These are phyloP conservation scores for Elymnias hypermnestra DNA, from an alignment of 1,140 invertebrate genomes.

Conservation along the genomic window DNA sequence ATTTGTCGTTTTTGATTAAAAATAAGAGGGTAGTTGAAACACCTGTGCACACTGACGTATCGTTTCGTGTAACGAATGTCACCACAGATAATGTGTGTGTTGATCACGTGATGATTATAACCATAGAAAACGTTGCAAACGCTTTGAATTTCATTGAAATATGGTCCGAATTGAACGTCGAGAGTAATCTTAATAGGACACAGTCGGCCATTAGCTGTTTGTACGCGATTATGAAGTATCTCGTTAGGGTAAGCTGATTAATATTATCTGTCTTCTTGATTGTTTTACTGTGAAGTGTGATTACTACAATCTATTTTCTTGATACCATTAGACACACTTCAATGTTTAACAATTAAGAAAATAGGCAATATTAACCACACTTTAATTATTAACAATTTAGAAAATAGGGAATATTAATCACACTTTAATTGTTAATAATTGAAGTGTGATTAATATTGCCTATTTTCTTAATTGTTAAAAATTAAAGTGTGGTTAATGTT, in stretches of 20 bases:
- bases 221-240: conserved; percentile 63
- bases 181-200: conserved; percentile 58
- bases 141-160: conserved; percentile 57
- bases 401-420: too few relatives aligned
- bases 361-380: too few relatives aligned
- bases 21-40: conserved; percentile 59
- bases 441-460: too few relatives aligned
- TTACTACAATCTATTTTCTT: too few relatives aligned
- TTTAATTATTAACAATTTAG: too few relatives aligned
- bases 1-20: conserved; percentile 70
- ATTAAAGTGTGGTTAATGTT: too few relatives aligned
- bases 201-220: conserved; percentile 69
- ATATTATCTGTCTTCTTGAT: neutral
- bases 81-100: conserved; percentile 49
- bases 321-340: too few relatives aligned
- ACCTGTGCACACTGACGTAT: conserved; percentile 52
- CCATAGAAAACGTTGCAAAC: conserved; percentile 56
- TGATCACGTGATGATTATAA: conserved; percentile 45
- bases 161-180: conserved; percentile 60
- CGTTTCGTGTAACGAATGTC: conserved; percentile 42
- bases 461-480: too few relatives aligned
- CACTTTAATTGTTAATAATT: too few relatives aligned
- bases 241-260: conserved; percentile 51
- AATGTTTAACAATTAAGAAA: too few relatives aligned
- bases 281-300: neutral